A percentile compares a stretch with the other conserved stretches of the same genome.
These are phyloP conservation scores for Pararge aegeria DNA, from an alignment of 1,140 invertebrate genomes.

Conservation along the genomic window DNA sequence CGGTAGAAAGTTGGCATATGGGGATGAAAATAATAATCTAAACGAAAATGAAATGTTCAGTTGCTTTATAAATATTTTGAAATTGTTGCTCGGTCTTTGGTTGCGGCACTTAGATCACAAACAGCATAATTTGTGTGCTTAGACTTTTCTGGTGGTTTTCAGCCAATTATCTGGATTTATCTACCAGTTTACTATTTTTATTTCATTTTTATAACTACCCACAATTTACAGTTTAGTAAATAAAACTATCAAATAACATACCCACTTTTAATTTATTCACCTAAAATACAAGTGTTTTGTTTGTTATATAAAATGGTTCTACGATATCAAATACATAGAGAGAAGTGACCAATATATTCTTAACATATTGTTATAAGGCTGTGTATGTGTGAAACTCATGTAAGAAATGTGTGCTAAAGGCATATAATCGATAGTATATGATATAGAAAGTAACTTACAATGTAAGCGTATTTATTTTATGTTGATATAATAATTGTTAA, in stretches of 20 bases:
- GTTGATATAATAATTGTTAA: background rate
- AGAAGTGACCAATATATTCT: slow-evolving; percentile 30
- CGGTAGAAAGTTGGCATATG: slow-evolving; percentile 50
- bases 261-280: too few relatives aligned
- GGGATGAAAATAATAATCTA: slow-evolving; percentile 62
- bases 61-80: slow-evolving; percentile 58
- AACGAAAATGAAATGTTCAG: slow-evolving; percentile 64
- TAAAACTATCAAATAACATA: too few relatives aligned
- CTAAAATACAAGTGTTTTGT: too few relatives aligned
- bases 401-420: slow-evolving; percentile 13
- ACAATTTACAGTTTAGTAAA: too few relatives aligned
- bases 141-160: background rate
- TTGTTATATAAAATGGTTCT: slow-evolving; percentile 3
- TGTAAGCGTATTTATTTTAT: slow-evolving; percentile 3
- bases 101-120: slow-evolving; percentile 70
- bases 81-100: slow-evolving; percentile 67
- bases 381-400: slow-evolving; percentile 31
- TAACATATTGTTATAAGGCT: slow-evolving; percentile 22
- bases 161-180: too few relatives aligned
- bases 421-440: slow-evolving; percentile 13
- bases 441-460: slow-evolving; percentile 7
- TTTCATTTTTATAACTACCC: too few relatives aligned
- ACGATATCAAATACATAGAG: slow-evolving; percentile 13
- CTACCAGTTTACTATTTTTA: too few relatives aligned
- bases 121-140: slow-evolving; percentile 33